phyloP scores from a whole-genome alignment of 1,140 invertebrate genomes.

The Whitmania pigra region DNA sequence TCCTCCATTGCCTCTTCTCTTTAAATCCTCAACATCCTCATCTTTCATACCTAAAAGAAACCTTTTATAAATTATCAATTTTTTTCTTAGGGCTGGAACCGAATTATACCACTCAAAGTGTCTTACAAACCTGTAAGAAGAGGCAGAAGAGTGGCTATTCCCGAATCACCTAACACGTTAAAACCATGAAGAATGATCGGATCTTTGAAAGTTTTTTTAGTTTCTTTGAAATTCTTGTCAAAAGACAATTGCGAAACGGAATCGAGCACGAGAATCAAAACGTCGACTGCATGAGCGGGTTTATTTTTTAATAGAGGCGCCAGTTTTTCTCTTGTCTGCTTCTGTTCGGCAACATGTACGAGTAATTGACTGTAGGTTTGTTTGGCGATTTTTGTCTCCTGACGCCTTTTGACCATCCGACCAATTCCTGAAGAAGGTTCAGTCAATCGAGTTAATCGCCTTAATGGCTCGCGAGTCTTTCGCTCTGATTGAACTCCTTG shows the following conservation, averaged over 20 bases:
- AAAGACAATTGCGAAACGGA: not conserved
- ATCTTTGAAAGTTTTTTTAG: not conserved
- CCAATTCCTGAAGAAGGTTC: too few species aligned
- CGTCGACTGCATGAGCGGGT: not conserved
- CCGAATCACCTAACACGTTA: slow-evolving; percentile 8
- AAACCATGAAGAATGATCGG: slow-evolving; percentile 1
- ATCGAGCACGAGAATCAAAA: slow-evolving; percentile 14
- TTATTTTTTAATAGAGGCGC: too few species aligned
- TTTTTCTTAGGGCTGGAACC: too few species aligned
- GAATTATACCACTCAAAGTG: too few species aligned
- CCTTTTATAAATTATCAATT: too few species aligned
- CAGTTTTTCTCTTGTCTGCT: not conserved
- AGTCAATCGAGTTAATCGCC: too few species aligned
- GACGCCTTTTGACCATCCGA: not conserved
- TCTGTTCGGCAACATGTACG: slow-evolving; percentile 10
- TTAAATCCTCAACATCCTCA: slow-evolving; percentile 32
- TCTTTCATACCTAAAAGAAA: slow-evolving; percentile 30
- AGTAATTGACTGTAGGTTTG: slow-evolving; percentile 8
- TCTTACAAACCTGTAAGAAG: slow-evolving; percentile 10
- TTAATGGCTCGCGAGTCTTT: too few species aligned
- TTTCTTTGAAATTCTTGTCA: not conserved
- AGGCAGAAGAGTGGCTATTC: not conserved
- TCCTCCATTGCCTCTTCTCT: not conserved
- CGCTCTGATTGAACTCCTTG: too few species aligned
- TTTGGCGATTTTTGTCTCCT: not conserved